A percentile compares a stretch with the other conserved stretches of the same genome.
These are phyloP conservation scores for Drosophila mettleri DNA, from an alignment of 2,888 invertebrate species.

Conservation along the genomic window DNA sequence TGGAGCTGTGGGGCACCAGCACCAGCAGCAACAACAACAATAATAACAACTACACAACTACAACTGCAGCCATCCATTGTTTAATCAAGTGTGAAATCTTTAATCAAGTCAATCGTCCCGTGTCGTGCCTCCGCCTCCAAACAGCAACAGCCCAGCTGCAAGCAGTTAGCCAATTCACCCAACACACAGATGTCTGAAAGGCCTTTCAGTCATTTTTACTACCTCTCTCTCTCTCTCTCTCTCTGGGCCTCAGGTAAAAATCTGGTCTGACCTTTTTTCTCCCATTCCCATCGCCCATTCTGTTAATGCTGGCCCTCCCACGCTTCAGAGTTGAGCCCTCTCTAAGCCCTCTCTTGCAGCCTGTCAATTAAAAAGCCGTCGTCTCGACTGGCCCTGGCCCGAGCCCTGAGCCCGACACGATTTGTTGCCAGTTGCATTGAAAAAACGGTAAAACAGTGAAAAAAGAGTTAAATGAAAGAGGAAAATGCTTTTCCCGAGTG, in stretches of 20 bases:
- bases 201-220: constrained; percentile 26
- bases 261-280: constrained; percentile 54
- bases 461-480: constrained; percentile 12
- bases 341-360: constrained; percentile 19
- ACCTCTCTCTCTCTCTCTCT: too few species aligned
- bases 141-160: constrained; percentile 23
- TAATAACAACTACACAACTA: not conserved
- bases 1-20: constrained; percentile 32
- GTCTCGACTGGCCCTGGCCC: constrained; percentile 46
- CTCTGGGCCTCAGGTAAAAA: too few species aligned
- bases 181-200: constrained; percentile 57
- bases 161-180: constrained; percentile 41
- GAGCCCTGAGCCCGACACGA: constrained; percentile 66
- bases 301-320: constrained; percentile 43
- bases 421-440: constrained; percentile 59
- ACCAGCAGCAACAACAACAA: not conserved
- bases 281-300: constrained; percentile 38
- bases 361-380: constrained; percentile 74
- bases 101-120: constrained; percentile 62
- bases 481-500: constrained; percentile 54
- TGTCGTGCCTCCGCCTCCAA: constrained; percentile 1
- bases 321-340: constrained; percentile 28
- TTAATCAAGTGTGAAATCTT: constrained; percentile 78
- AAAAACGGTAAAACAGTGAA: constrained; percentile 11
- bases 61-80: constrained; percentile 28